Conservation (phyloP, 2,888 invertebrate species). For the Gastrophysa polygoni region DNA sequence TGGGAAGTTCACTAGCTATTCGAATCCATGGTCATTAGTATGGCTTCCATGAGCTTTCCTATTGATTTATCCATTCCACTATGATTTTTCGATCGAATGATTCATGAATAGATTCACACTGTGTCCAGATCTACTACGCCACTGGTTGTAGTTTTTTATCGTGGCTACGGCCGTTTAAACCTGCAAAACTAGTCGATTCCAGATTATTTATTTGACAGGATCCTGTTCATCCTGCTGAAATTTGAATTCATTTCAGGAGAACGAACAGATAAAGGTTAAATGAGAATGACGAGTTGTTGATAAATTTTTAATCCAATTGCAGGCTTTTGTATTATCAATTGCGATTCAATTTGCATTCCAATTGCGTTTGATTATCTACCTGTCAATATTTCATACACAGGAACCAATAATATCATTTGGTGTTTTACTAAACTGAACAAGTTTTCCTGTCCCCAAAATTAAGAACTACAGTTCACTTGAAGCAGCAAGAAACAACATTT, state of each 20-base stretch:
- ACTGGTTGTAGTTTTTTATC: conserved; percentile 26
- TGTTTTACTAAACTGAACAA: too few species aligned
- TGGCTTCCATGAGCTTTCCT: too few species aligned
- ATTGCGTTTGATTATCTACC: conserved; percentile 6
- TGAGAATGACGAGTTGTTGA: conserved; percentile 27
- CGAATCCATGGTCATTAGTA: too few species aligned
- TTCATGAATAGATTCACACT: too few species aligned
- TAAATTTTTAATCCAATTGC: conserved; percentile 26
- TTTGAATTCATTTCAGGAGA: conserved; percentile 22
- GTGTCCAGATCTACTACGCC: background rate
- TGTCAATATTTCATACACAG: too few species aligned
- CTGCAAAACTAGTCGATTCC: conserved; percentile 26
- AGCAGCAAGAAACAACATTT: too few species aligned
- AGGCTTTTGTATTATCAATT: conserved; percentile 16
- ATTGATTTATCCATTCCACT: too few species aligned
- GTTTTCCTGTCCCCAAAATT: too few species aligned
- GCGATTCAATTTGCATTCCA: conserved; percentile 20
- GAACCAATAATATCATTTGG: too few species aligned
- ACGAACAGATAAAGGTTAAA: conserved; percentile 20
- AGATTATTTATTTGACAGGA: conserved; percentile 29
- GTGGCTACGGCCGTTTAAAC: conserved; percentile 23
- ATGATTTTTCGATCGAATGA: too few species aligned
- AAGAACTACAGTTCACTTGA: too few species aligned
- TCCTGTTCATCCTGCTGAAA: conserved; percentile 12
- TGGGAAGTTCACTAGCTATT: too few species aligned